Conservation (phyloP, 2,797 vertebrate species). For the Remorina albescens region DNA sequence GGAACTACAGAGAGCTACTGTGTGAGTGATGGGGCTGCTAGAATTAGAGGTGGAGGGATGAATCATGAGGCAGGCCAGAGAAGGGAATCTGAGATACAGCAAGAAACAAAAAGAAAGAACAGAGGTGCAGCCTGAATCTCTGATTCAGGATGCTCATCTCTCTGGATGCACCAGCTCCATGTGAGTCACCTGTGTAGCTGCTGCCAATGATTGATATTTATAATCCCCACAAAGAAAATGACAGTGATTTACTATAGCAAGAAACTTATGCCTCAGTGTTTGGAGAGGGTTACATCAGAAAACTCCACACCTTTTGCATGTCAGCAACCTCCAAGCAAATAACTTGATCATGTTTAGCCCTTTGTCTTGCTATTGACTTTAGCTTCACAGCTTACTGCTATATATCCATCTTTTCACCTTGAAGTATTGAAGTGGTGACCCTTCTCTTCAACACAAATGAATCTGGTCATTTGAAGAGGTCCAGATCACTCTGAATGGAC, state of each 20-base stretch:
- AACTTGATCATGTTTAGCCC: background rate
- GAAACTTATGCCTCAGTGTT: background rate
- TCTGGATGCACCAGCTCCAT: slow-evolving; percentile 15
- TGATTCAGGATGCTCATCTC: slow-evolving; percentile 1
- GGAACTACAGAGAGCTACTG: background rate
- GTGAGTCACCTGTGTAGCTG: slow-evolving; percentile 60
- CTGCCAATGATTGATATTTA: slow-evolving; percentile 15
- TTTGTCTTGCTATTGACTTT: slow-evolving; percentile 4
- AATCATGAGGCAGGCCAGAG: slow-evolving; percentile 3
- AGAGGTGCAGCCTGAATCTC: slow-evolving; percentile 18
- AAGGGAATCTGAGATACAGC: background rate
- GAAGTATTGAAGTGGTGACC: background rate
- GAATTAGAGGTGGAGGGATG: background rate
- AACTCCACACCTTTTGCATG: background rate
- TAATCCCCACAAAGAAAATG: slow-evolving; percentile 26
- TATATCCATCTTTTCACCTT: background rate
- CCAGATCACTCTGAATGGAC: background rate
- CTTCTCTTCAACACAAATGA: background rate
- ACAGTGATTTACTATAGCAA: background rate
- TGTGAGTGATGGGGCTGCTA: background rate
- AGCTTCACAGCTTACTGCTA: background rate
- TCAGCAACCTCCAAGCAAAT: slow-evolving; percentile 2
- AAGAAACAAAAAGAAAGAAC: no score
- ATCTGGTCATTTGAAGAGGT: background rate
- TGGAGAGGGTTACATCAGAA: background rate